These are phyloP conservation scores for Saturnia japonica DNA, from an alignment of 2,888 invertebrate species.

Conservation along the genomic window DNA sequence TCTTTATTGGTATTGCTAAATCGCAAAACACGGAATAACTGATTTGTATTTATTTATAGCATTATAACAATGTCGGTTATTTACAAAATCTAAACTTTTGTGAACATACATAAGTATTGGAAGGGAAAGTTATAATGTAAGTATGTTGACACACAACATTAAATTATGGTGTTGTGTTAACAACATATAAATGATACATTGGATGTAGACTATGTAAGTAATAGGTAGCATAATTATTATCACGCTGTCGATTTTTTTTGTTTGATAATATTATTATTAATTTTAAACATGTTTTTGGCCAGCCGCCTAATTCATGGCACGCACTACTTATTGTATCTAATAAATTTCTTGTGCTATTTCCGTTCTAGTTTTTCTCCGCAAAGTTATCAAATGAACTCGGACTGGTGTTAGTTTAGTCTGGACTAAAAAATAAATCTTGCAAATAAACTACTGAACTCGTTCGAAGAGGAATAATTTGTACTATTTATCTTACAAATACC, in stretches of 20 bases:
- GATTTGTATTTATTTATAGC: no score
- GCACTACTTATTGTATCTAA: slow-evolving; percentile 60
- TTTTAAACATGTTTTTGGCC: slow-evolving; percentile 66
- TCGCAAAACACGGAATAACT: no score
- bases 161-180: neutral
- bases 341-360: slow-evolving; percentile 64
- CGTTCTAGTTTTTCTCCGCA: slow-evolving; percentile 49
- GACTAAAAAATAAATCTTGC: slow-evolving; percentile 18
- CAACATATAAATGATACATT: neutral
- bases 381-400: slow-evolving; percentile 36
- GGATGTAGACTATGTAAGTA: neutral
- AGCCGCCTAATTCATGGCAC: slow-evolving; percentile 60
- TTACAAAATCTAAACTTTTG: no score
- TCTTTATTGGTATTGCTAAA: no score
- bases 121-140: no score
- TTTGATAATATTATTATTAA: slow-evolving; percentile 58
- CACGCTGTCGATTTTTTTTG: slow-evolving; percentile 46
- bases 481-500: neutral
- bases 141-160: neutral
- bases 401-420: slow-evolving; percentile 31
- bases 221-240: slow-evolving; percentile 36
- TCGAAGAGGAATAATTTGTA: slow-evolving; percentile 3
- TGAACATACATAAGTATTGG: no score
- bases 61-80: no score
- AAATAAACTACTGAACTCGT: slow-evolving; percentile 13